Conservation (phyloP, 2,113 vertebrate genomes). For the Lophura nycthemera region DNA sequence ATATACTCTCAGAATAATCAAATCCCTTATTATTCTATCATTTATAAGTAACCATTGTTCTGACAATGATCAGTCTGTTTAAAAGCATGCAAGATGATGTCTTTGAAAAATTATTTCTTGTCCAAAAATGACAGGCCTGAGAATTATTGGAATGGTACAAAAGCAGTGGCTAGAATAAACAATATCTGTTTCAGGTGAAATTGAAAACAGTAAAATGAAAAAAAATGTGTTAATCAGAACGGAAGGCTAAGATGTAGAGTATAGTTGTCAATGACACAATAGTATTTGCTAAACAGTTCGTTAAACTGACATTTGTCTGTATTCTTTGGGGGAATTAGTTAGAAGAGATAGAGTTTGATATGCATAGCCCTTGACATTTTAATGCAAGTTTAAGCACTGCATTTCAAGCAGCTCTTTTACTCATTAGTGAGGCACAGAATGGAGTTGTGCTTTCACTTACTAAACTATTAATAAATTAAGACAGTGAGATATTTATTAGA, state of each 20-base stretch:
- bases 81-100: conserved; percentile 49
- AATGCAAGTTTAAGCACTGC: conserved; percentile 69
- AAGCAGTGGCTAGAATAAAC: conserved; percentile 39
- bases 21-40: conserved; percentile 57
- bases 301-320: conserved; percentile 73
- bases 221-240: conserved; percentile 48
- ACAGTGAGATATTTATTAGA: conserved; percentile 55
- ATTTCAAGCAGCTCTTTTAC: conserved; percentile 69
- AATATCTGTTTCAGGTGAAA: conserved; percentile 60
- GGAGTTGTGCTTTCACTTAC: conserved; percentile 47
- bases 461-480: conserved; percentile 63
- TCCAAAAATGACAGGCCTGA: conserved; percentile 56
- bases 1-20: conserved; percentile 16
- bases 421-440: conserved; percentile 56
- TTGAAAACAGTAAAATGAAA: conserved; percentile 42
- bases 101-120: conserved; percentile 62
- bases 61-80: conserved; percentile 64
- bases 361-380: conserved; percentile 76
- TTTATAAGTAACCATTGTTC: conserved; percentile 62
- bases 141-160: conserved; percentile 31
- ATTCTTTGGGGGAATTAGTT: conserved; percentile 71
- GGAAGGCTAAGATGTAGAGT: conserved; percentile 57
- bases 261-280: conserved; percentile 63
- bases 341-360: conserved; percentile 70
- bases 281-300: conserved; percentile 74